Evolutionary conservation across 1,140 invertebrate genomes (phyloP).

Genomic region (Neomicropteryx cornuta): DNA sequence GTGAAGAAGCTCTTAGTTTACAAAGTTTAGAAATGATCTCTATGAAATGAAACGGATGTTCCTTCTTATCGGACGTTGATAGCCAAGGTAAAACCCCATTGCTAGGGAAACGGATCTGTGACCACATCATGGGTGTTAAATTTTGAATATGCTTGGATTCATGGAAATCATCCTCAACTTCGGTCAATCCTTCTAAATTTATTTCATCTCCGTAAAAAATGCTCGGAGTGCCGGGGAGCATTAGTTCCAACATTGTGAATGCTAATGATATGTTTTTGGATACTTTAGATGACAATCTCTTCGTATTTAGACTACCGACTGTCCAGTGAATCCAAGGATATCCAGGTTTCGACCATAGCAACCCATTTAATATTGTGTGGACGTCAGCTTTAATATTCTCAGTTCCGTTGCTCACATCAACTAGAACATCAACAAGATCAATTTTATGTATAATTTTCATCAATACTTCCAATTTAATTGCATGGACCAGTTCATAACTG

Average conservation of each 20-base stretch:
- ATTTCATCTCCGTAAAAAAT: slow-evolving; percentile 75
- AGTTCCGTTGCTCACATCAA: slow-evolving; percentile 48
- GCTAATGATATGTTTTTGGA: slow-evolving; percentile 49
- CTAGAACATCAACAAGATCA: slow-evolving; percentile 58
- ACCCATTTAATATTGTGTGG: slow-evolving; percentile 39
- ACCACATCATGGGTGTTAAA: slow-evolving; percentile 53
- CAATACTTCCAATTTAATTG: slow-evolving; percentile 24
- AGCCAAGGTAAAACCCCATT: slow-evolving; percentile 46
- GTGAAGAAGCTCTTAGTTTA: slow-evolving; percentile 42
- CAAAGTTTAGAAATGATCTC: slow-evolving; percentile 43
- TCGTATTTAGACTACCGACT: slow-evolving; percentile 47
- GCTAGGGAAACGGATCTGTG: slow-evolving; percentile 31
- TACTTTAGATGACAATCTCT: slow-evolving; percentile 42
- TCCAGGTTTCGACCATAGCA: slow-evolving; percentile 45
- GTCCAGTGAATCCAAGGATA: slow-evolving; percentile 72
- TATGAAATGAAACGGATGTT: slow-evolving; percentile 36
- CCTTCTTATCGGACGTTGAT: slow-evolving; percentile 27
- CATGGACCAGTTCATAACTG: slow-evolving; percentile 43
- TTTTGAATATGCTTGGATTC: slow-evolving; percentile 53
- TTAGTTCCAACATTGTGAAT: slow-evolving; percentile 53
- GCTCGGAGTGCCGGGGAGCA: slow-evolving; percentile 67
- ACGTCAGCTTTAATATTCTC: slow-evolving; percentile 44
- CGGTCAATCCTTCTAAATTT: slow-evolving; percentile 42
- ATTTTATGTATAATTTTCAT: slow-evolving; percentile 48
- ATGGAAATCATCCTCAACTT: slow-evolving; percentile 43